phyloP scores from a whole-genome alignment of 2,113 vertebrate genomes.

The Bubo blakistoni region DNA sequence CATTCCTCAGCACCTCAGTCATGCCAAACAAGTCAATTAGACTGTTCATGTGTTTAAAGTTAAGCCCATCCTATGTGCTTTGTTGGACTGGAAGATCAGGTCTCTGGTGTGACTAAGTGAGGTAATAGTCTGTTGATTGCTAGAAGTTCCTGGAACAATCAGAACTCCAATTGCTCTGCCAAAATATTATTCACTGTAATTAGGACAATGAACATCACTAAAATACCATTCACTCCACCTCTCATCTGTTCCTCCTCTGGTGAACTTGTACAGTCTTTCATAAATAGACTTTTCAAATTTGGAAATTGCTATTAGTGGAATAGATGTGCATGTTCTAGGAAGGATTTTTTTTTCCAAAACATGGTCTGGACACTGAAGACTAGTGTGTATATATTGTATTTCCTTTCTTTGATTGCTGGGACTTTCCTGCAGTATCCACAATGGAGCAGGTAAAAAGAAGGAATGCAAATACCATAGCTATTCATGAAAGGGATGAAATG shows the following conservation, averaged over 20 bases:
- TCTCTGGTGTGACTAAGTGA: slow-evolving; percentile 25
- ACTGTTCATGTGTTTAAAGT: background rate
- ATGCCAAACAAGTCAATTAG: background rate
- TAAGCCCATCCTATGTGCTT: background rate
- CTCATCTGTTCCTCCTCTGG: background rate
- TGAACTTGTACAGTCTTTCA: background rate
- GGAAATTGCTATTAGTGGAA: background rate
- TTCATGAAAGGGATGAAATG: background rate
- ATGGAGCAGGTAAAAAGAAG: background rate
- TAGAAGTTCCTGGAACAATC: slow-evolving; percentile 19
- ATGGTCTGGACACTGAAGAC: background rate
- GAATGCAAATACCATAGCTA: background rate
- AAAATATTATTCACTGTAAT: slow-evolving; percentile 32
- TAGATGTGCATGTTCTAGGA: background rate
- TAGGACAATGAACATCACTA: background rate
- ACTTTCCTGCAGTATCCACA: background rate
- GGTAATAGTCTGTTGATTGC: slow-evolving; percentile 14
- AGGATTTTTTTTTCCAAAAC: background rate
- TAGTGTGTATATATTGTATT: background rate
- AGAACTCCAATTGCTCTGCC: background rate
- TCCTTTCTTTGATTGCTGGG: background rate
- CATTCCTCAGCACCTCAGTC: background rate
- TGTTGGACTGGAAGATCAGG: background rate
- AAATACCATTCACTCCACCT: background rate
- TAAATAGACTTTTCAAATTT: background rate